Conservation (phyloP, 2,888 invertebrate species). For the Caprella mutica region DNA sequence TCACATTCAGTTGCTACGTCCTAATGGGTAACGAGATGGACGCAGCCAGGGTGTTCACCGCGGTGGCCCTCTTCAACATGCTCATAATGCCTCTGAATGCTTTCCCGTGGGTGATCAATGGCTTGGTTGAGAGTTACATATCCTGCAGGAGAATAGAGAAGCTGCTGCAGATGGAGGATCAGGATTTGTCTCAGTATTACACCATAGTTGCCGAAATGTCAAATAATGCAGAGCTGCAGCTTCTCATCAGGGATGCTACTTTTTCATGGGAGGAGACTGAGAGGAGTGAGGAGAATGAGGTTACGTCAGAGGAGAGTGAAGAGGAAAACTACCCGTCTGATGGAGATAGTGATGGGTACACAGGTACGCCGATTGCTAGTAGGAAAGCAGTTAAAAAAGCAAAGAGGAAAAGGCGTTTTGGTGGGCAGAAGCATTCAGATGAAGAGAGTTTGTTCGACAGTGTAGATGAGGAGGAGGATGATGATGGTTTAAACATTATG, state of each 20-base stretch:
- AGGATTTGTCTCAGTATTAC: constrained; percentile 21
- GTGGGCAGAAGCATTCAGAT: no score
- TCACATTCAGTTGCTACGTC: constrained; percentile 69
- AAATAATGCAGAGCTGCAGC: constrained; percentile 19
- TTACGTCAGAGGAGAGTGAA: neutral
- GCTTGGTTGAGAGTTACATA: constrained; percentile 89
- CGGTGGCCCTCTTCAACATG: constrained; percentile 89
- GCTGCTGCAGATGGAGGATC: constrained; percentile 45
- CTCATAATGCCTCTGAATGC: constrained; percentile 89
- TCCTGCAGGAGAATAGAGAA: constrained; percentile 77
- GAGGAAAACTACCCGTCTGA: neutral
- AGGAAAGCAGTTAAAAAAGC: no score
- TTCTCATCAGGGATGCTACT: constrained; percentile 13
- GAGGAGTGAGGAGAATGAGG: no score
- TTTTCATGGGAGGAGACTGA: constrained; percentile 29
- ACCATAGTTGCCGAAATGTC: constrained; percentile 25
- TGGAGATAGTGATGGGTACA: neutral
- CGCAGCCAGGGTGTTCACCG: constrained; percentile 62
- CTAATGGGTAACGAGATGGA: constrained; percentile 48
- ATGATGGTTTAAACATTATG: neutral
- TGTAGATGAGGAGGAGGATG: neutral
- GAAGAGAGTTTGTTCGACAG: neutral
- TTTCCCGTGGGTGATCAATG: constrained; percentile 97
- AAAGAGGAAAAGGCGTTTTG: no score
- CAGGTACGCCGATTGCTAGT: no score